Percentiles rank a stretch among this genome's conserved stretches.
Evolutionary conservation across 2,797 vertebrate genomes (phyloP).

Genomic region (Esox masquinongy): DNA sequence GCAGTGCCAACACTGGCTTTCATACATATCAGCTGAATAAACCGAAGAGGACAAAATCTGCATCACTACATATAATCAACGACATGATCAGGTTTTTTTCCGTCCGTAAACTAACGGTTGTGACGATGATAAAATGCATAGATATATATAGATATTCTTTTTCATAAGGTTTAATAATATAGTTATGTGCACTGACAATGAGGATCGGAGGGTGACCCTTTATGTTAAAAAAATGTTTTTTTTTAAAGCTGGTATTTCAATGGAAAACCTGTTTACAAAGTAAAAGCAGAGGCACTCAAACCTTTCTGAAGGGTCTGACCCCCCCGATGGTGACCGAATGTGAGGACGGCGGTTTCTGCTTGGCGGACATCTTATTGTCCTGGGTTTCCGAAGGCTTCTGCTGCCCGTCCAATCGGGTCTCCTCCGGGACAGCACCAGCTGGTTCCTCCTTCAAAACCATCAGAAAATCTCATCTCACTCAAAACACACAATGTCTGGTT

Average conservation of each 20-base stretch:
- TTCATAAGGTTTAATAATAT: not conserved
- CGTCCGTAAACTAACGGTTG: not conserved
- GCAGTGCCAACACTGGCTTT: constrained; percentile 54
- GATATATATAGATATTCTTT: not conserved
- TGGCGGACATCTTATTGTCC: constrained; percentile 75
- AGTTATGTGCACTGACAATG: not conserved
- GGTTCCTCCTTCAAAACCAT: not conserved
- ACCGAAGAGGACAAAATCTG: constrained; percentile 48
- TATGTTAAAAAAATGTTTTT: not conserved
- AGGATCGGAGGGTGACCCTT: not conserved
- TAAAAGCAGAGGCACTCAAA: constrained; percentile 49
- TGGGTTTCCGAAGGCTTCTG: constrained; percentile 43
- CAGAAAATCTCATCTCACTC: too few relatives aligned
- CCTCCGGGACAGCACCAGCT: constrained; percentile 47
- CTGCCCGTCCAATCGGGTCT: constrained; percentile 61
- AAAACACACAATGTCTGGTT: too few relatives aligned
- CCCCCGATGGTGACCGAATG: constrained; percentile 71
- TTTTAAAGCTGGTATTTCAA: not conserved
- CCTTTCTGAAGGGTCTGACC: constrained; percentile 86
- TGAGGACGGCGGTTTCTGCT: constrained; percentile 74
- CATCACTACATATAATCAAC: constrained; percentile 1
- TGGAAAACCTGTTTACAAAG: not conserved
- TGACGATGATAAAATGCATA: not conserved
- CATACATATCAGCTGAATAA: constrained; percentile 62
- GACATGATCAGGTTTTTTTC: not conserved